Base-by-base conservation (phyloP, 2,888 invertebrate genomes). In the Pterobdella sp. region DNA sequence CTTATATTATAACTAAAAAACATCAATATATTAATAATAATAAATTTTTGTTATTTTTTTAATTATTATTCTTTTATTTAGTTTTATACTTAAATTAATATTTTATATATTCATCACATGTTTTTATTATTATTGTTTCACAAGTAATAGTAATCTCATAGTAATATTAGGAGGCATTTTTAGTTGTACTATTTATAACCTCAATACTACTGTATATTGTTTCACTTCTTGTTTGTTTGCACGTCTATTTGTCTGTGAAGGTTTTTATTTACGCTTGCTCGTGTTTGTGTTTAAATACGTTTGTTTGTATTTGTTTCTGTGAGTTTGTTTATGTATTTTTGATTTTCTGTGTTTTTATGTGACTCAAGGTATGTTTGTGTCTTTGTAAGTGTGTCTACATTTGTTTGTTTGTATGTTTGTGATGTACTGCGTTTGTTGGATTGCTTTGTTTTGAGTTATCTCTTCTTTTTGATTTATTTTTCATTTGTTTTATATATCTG, bases 371-470 rank as follows among this genome's bases (percentile, higher is more conserved):
- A 26, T 72, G 72, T 72, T 32, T 72, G 67, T 72, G 67, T 73
- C 56, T 73, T 42, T 73, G 77, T 77, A 78, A 78, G 68, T 60
- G 65, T 74, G 60, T 69, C 42, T 75, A 63, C 65, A 60, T 69
- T 65, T 67, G 49, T 76, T 52, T 73, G 49, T 76, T 65, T 72
- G 42, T 76, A 66, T 75, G 26, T 74, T 37, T 74, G 52, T 74
- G 64, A n/a, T n/a, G n/a, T n/a, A n/a, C n/a, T 75, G 64, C 75
- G 65, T 72, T 32, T 74, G 63, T 70, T n/a, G n/a, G n/a, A n/a
- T n/a, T n/a, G n/a, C n/a, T n/a, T n/a, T n/a, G n/a, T n/a, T n/a
- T n/a, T n/a, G n/a, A n/a, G n/a, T n/a, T n/a, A n/a, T n/a, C n/a
- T n/a, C n/a, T n/a, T n/a, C n/a, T n/a, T n/a, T n/a, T n/a, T n/a